Percentiles rank a stretch among this genome's conserved stretches.
Conservation (phyloP, 1,140 invertebrate species). For the Dinothrombium tinctorium region DNA sequence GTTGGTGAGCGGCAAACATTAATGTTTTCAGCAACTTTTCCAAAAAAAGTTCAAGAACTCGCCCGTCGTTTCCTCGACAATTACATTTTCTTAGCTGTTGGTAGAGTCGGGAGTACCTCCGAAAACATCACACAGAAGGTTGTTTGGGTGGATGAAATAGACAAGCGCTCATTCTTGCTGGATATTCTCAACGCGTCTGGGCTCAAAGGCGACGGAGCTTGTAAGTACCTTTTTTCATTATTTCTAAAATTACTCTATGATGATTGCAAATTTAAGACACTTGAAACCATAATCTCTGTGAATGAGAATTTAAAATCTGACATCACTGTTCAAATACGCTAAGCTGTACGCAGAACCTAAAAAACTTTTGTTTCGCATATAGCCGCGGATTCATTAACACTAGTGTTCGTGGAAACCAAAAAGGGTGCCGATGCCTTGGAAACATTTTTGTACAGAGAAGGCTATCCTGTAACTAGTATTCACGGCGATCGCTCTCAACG, state of each 20-base stretch:
- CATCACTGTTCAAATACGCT: too few species aligned
- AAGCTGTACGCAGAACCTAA: too few species aligned
- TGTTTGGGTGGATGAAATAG: constrained; percentile 89
- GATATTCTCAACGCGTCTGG: constrained; percentile 66
- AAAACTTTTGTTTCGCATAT: too few species aligned
- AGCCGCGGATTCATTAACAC: constrained; percentile 21
- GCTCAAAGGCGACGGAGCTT: constrained; percentile 4
- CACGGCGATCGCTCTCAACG: constrained; percentile 88
- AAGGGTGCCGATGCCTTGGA: constrained; percentile 89
- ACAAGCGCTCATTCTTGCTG: constrained; percentile 82
- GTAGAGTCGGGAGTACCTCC: constrained; percentile 92
- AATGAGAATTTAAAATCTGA: too few species aligned
- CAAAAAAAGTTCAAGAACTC: constrained; percentile 91
- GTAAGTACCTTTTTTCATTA: too few species aligned
- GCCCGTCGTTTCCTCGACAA: constrained; percentile 90
- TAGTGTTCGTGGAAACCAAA: constrained; percentile 97
- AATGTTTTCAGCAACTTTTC: constrained; percentile 99
- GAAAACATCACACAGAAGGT: constrained; percentile 98
- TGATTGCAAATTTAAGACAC: too few species aligned
- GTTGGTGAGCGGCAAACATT: constrained; percentile 82
- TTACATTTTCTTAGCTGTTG: constrained; percentile 97
- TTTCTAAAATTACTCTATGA: too few species aligned
- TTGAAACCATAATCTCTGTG: too few species aligned
- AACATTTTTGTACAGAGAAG: constrained; percentile 58
- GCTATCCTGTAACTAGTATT: constrained; percentile 91